A percentile compares a stretch with the other conserved stretches of the same genome.
Evolutionary conservation across 1,140 invertebrate genomes (phyloP).

Genomic region (Ctenoplectra terminalis): DNA sequence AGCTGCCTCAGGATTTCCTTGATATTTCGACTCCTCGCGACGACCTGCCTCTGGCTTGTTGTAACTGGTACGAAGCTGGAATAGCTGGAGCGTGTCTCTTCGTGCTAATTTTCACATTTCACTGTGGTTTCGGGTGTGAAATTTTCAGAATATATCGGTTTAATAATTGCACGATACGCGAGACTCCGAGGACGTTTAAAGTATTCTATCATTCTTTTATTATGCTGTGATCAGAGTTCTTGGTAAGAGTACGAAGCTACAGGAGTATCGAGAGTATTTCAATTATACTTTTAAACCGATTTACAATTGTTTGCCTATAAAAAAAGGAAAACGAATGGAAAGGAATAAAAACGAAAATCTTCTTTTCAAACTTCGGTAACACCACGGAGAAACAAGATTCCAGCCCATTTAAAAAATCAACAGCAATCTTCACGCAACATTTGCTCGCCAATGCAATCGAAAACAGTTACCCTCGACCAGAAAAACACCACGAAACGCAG

Average conservation of each 20-base stretch:
- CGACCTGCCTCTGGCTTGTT: not conserved
- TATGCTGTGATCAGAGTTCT: too few relatives aligned
- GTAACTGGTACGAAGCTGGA: not conserved
- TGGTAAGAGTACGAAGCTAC: too few relatives aligned
- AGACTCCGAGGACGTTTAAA: too few relatives aligned
- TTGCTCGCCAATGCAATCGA: not conserved
- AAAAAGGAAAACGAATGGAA: constrained; percentile 36
- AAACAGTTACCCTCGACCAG: not conserved
- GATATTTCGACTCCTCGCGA: constrained; percentile 8
- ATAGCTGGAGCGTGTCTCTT: not conserved
- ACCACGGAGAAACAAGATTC: constrained; percentile 8
- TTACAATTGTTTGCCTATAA: too few relatives aligned
- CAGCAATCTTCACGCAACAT: not conserved
- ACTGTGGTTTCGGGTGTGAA: not conserved
- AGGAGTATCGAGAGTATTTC: too few relatives aligned
- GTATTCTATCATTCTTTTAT: too few relatives aligned
- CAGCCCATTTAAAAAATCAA: not conserved
- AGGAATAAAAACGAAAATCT: constrained; percentile 49
- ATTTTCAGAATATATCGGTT: too few relatives aligned
- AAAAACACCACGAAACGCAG: not conserved
- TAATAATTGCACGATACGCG: too few relatives aligned
- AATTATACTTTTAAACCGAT: too few relatives aligned
- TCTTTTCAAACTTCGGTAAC: constrained; percentile 2
- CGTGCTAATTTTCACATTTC: not conserved
- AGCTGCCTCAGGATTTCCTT: constrained; percentile 28